phyloP scores from a whole-genome alignment of 2,888 invertebrate genomes.

The Drosophila niveifrons region DNA sequence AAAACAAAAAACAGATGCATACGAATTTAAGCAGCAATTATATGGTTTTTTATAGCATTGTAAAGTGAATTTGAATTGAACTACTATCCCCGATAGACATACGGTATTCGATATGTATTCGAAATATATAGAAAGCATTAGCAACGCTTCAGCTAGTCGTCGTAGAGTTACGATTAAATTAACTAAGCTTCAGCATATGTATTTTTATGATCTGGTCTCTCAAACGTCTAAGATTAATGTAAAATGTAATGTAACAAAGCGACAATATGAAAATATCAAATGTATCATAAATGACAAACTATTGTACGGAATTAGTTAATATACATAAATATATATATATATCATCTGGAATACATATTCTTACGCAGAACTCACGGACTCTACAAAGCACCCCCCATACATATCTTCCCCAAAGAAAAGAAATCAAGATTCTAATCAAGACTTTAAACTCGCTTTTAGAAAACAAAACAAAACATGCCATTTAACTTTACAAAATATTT shows the following conservation, averaged over 20 bases:
- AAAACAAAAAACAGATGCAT: conserved; percentile 35
- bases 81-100: conserved; percentile 17
- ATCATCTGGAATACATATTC: conserved; percentile 46
- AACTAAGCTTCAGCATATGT: conserved; percentile 69
- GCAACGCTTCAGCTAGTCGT: conserved; percentile 77
- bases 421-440: conserved; percentile 29
- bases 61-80: conserved; percentile 37
- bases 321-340: conserved; percentile 28
- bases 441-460: conserved; percentile 49
- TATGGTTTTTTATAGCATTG: conserved; percentile 70
- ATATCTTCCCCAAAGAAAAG: conserved; percentile 46
- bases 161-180: conserved; percentile 49
- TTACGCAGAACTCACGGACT: conserved; percentile 63
- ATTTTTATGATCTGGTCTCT: conserved; percentile 66
- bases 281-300: conserved; percentile 67
- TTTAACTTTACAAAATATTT: conserved; percentile 23
- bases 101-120: conserved; percentile 25
- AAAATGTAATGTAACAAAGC: conserved; percentile 79
- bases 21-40: conserved; percentile 77
- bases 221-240: conserved; percentile 64
- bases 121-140: conserved; percentile 52
- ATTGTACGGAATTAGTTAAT: conserved; percentile 57
- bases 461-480: conserved; percentile 27
- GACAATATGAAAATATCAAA: conserved; percentile 73
- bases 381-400: conserved; percentile 59